These are phyloP conservation scores for Atherix ibis DNA, from an alignment of 2,888 invertebrate species.

Conservation along the genomic window DNA sequence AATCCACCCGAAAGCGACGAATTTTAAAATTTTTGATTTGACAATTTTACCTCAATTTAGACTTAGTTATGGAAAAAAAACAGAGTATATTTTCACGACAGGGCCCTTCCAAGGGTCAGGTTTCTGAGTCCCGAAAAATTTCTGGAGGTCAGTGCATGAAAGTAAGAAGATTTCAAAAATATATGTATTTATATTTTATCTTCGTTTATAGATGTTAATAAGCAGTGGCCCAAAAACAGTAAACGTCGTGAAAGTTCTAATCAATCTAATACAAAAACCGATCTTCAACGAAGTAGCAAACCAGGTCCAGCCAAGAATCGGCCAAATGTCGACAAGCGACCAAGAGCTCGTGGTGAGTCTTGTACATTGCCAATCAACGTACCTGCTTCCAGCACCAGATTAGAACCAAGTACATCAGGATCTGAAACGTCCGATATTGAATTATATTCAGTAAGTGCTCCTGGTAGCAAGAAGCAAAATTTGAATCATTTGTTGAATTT, in stretches of 20 bases:
- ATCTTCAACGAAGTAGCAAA: slow-evolving; percentile 48
- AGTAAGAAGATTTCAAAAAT: slow-evolving; percentile 8
- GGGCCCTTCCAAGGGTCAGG: slow-evolving; percentile 47
- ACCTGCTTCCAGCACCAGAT: slow-evolving; percentile 27
- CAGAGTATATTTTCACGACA: slow-evolving; percentile 49
- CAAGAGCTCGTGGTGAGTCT: slow-evolving; percentile 8
- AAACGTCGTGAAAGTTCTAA: slow-evolving; percentile 31
- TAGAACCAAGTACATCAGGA: slow-evolving; percentile 17
- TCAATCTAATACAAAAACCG: slow-evolving; percentile 40
- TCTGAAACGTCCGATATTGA: slow-evolving; percentile 41
- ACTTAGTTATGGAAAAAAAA: slow-evolving; percentile 57
- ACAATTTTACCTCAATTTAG: slow-evolving; percentile 1
- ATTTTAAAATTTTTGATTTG: background rate
- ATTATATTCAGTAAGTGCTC: slow-evolving; percentile 66
- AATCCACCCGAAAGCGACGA: slow-evolving; percentile 15
- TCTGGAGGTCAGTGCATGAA: slow-evolving; percentile 37
- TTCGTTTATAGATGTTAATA: slow-evolving; percentile 11
- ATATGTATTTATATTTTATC: background rate
- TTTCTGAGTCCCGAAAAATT: slow-evolving; percentile 56
- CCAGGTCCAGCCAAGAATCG: slow-evolving; percentile 37
- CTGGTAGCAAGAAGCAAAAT: slow-evolving; percentile 82
- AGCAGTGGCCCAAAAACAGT: slow-evolving; percentile 20
- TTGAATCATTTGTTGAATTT: slow-evolving; percentile 90
- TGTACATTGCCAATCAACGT: slow-evolving; percentile 8
- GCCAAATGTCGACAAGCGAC: slow-evolving; percentile 48